Conservation (phyloP, 2,888 invertebrate species). For the Torymus texanus region DNA sequence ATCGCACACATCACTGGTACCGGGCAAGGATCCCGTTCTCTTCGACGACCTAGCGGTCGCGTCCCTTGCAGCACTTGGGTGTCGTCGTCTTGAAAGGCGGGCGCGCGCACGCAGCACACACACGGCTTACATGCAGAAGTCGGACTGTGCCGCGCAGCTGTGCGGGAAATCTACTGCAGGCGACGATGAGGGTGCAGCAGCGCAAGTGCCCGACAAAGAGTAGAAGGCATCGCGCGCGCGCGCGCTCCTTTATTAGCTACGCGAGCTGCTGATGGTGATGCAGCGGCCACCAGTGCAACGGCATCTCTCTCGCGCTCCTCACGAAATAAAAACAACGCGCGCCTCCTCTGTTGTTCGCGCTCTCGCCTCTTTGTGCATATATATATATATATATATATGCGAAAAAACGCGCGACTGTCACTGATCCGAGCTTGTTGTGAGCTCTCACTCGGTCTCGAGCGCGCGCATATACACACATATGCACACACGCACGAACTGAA, state of each 20-base stretch:
- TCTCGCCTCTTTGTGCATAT: neutral
- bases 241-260: slow-evolving; percentile 40
- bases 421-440: neutral
- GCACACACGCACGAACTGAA: neutral
- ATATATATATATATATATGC: slow-evolving; percentile 19
- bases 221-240: slow-evolving; percentile 16
- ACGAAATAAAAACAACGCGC: slow-evolving; percentile 33
- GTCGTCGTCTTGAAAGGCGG: neutral
- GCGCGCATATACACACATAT: no score
- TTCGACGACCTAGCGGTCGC: neutral
- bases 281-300: slow-evolving; percentile 18
- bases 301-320: neutral
- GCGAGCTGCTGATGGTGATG: neutral
- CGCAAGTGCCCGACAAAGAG: slow-evolving; percentile 35
- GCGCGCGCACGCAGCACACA: neutral
- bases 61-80: slow-evolving; percentile 3
- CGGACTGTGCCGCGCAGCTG: slow-evolving; percentile 19
- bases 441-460: neutral
- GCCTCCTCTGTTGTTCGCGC: slow-evolving; percentile 15
- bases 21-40: neutral
- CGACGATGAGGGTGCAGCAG: neutral
- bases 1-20: slow-evolving; percentile 2
- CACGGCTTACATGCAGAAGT: slow-evolving; percentile 10
- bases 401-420: slow-evolving; percentile 34
- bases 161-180: neutral